These are phyloP conservation scores for Mylabris sibirica DNA, from an alignment of 2,888 invertebrate species.

Conservation along the genomic window DNA sequence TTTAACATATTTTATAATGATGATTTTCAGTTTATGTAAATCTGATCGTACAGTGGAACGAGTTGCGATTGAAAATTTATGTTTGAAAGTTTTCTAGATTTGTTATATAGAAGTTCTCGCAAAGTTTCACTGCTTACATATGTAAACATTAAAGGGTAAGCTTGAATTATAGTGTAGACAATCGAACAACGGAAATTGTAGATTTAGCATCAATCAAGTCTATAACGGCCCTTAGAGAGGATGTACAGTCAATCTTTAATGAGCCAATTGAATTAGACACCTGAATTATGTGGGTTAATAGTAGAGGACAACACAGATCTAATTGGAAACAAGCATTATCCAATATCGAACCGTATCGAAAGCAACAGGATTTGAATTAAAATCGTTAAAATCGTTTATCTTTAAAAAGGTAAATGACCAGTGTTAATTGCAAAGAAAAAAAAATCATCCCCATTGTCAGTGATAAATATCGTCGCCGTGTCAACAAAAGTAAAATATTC, in stretches of 20 bases:
- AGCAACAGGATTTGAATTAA: not conserved
- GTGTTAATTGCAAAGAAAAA: not conserved
- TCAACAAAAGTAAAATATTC: conserved; percentile 29
- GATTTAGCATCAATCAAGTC: conserved; percentile 25
- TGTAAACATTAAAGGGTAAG: not conserved
- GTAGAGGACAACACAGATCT: conserved; percentile 33
- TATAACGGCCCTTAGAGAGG: conserved; percentile 54
- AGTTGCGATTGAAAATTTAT: not conserved
- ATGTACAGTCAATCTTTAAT: conserved; percentile 54
- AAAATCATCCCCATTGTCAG: conserved; percentile 1
- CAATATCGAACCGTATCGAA: not conserved
- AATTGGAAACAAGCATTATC: conserved; percentile 10
- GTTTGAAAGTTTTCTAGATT: not conserved
- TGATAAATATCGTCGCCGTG: conserved; percentile 1
- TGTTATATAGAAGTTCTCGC: not conserved
- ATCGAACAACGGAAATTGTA: conserved; percentile 11
- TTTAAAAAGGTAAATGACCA: conserved; percentile 8
- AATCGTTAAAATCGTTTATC: conserved; percentile 6
- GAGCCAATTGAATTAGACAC: conserved; percentile 57
- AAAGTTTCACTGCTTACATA: not conserved
- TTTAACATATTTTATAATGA: not conserved
- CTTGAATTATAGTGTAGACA: conserved; percentile 5
- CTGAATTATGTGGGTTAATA: conserved; percentile 57
- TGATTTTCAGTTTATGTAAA: not conserved
- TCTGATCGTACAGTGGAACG: not conserved